These are phyloP conservation scores for Bujurquina vittata DNA, from an alignment of 2,113 vertebrate genomes.

Conservation along the genomic window DNA sequence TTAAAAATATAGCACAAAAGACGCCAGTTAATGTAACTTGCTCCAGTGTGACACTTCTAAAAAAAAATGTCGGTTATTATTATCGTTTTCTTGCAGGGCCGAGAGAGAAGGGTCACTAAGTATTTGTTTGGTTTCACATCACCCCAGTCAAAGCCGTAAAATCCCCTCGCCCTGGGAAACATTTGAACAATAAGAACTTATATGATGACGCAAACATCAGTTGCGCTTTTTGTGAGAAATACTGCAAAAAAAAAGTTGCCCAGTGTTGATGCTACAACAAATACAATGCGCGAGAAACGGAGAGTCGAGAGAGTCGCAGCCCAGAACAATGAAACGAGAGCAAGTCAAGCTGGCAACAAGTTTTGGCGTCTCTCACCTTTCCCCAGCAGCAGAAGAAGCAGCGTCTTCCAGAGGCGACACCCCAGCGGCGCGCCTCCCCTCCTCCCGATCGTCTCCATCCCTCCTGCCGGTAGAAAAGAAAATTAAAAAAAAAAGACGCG, in stretches of 20 bases:
- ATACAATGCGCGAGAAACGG: background rate
- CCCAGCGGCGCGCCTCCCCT: slow-evolving; percentile 45
- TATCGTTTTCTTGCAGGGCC: background rate
- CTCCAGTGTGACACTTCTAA: background rate
- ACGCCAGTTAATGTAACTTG: background rate
- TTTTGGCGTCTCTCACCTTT: slow-evolving; percentile 62
- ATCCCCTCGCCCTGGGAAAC: background rate
- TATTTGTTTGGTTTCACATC: background rate
- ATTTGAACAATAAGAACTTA: background rate
- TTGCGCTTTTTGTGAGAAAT: background rate
- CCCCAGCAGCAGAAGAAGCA: slow-evolving; percentile 58
- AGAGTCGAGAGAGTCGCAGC: too few species aligned
- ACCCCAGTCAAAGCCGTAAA: background rate
- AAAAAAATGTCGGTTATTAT: background rate
- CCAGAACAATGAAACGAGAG: background rate
- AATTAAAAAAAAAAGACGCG: background rate
- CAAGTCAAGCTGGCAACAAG: slow-evolving; percentile 49
- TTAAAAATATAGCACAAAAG: background rate
- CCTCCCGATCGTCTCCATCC: slow-evolving; percentile 58
- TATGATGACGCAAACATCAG: background rate
- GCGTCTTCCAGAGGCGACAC: slow-evolving; percentile 54
- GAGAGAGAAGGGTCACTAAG: background rate
- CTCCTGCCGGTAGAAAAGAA: slow-evolving; percentile 19
- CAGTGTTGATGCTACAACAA: background rate
- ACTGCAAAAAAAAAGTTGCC: background rate